Evolutionary conservation across 2,113 vertebrate species (phyloP), one percentile per base, ranked within the genome.

Genomic region (Atherinomorus stipes): DNA sequence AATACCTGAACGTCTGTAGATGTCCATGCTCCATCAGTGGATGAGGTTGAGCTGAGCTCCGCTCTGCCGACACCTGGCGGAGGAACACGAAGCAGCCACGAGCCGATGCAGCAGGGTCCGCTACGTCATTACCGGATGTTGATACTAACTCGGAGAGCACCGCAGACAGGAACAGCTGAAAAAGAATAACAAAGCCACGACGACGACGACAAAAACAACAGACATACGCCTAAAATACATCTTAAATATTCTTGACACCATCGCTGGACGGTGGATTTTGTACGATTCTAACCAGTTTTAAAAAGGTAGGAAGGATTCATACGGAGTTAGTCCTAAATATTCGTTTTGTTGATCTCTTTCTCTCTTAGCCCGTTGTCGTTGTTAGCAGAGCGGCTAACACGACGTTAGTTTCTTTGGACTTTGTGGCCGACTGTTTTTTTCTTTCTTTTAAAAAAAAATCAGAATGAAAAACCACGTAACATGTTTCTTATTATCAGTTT

Each of bases 41-140:
- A n/a, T n/a, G 6, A 19, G 42, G 15, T 44, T 18, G 42, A 2
- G 44, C 5, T 18, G 42, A 2, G 44, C 5, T n/a, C 44, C 44
- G 16, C 74, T 75, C 50, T 87, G 67, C 84, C 82, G 85, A 37
- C 87, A 19, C 44, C 81, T 83, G 12, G 57, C 40, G 83, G 80
- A 23, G n/a, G n/a, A 11, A 4, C 2, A 8, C 1, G 11, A 0
- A 1, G 3, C 4, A 53, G 23, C 16, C 34, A 15, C 19, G 54
- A 15, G 28, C 49, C 19, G 58, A 18, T 13, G 21, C 70, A 15
- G 64, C 64, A 10, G 61, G 2, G 0, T 38, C 3, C 2, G 11
- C 51, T 25, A 74, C 84, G 85, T 82, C 77, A 73, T 2, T 21
- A 76, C 85, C 92, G 93, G 93, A 93, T 93, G 93, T 93, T 93